phyloP scores from a whole-genome alignment of 2,888 invertebrate genomes.

The Meganola albula region DNA sequence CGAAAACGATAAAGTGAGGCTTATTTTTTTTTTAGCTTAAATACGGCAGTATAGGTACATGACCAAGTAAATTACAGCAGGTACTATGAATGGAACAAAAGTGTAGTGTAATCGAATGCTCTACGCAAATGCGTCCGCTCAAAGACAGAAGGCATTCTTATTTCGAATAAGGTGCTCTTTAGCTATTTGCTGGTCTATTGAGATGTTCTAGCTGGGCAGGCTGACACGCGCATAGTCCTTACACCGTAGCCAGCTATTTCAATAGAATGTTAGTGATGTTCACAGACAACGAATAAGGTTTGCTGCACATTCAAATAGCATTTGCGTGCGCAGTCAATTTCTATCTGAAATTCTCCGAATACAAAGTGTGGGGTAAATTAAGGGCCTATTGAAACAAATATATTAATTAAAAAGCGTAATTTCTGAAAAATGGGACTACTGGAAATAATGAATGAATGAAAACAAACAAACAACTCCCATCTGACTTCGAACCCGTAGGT shows the following conservation, averaged over 20 bases:
- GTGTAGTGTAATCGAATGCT: conserved; percentile 25
- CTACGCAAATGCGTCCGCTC: conserved; percentile 39
- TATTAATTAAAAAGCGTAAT: too few species aligned
- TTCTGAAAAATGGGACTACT: too few species aligned
- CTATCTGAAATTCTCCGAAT: conserved; percentile 23
- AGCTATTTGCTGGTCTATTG: conserved; percentile 51
- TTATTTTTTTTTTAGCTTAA: too few species aligned
- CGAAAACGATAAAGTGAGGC: too few species aligned
- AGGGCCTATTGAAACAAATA: conserved; percentile 20
- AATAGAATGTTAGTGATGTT: conserved; percentile 36
- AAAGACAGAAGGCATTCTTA: conserved; percentile 46
- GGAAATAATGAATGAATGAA: too few species aligned
- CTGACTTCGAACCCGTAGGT: too few species aligned
- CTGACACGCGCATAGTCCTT: conserved; percentile 54
- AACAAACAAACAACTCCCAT: too few species aligned
- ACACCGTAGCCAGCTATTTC: conserved; percentile 41
- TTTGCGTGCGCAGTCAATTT: conserved; percentile 22
- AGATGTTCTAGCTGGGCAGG: conserved; percentile 54
- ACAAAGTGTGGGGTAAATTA: conserved; percentile 23
- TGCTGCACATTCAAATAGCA: conserved; percentile 29
- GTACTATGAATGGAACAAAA: conserved; percentile 29
- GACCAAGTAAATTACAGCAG: conserved; percentile 24
- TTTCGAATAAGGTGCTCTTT: conserved; percentile 52
- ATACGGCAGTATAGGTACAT: too few species aligned
- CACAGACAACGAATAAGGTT: conserved; percentile 33